Conservation (phyloP, 2,797 vertebrate genomes). For the Typhlichthys eigenmanni region DNA sequence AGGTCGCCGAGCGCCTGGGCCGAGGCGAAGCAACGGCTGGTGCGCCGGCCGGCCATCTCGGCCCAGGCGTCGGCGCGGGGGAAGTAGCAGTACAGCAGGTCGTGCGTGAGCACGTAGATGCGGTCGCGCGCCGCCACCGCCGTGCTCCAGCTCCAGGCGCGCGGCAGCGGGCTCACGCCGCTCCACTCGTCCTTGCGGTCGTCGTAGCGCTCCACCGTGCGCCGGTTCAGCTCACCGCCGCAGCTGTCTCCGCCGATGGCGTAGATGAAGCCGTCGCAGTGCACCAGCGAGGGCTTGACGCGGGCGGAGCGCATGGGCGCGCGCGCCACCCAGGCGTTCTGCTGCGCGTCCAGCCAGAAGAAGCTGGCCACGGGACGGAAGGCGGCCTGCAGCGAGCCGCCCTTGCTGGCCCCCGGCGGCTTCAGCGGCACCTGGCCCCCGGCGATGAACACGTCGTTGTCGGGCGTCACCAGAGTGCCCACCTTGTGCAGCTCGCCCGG, state of each 20-base stretch:
- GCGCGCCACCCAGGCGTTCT: slow-evolving; percentile 95
- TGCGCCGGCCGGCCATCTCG: slow-evolving; percentile 95
- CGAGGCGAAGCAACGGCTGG: slow-evolving; percentile 93
- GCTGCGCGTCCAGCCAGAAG: slow-evolving; percentile 98
- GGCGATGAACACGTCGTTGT: slow-evolving; percentile 97
- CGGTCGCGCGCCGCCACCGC: slow-evolving; percentile 90
- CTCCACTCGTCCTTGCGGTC: slow-evolving; percentile 95
- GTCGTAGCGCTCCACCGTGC: slow-evolving; percentile 95
- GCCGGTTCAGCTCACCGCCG: slow-evolving; percentile 89
- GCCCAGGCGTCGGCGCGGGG: slow-evolving; percentile 93
- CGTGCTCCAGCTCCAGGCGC: slow-evolving; percentile 94
- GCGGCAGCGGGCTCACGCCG: slow-evolving; percentile 91
- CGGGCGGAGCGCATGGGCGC: slow-evolving; percentile 93
- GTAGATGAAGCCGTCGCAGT: slow-evolving; percentile 95
- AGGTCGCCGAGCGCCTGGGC: slow-evolving; percentile 91
- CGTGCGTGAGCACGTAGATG: slow-evolving; percentile 95
- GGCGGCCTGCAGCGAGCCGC: slow-evolving; percentile 86
- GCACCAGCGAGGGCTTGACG: slow-evolving; percentile 90
- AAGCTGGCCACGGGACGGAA: slow-evolving; percentile 96
- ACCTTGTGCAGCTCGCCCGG: slow-evolving; percentile 94
- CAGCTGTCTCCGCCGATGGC: slow-evolving; percentile 93
- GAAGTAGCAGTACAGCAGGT: slow-evolving; percentile 95
- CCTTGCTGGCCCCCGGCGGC: slow-evolving; percentile 86
- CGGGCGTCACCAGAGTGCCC: slow-evolving; percentile 92
- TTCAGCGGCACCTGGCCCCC: slow-evolving; percentile 94